Conservation (phyloP, 2,113 vertebrate species). For the Myiopsitta monachus region DNA sequence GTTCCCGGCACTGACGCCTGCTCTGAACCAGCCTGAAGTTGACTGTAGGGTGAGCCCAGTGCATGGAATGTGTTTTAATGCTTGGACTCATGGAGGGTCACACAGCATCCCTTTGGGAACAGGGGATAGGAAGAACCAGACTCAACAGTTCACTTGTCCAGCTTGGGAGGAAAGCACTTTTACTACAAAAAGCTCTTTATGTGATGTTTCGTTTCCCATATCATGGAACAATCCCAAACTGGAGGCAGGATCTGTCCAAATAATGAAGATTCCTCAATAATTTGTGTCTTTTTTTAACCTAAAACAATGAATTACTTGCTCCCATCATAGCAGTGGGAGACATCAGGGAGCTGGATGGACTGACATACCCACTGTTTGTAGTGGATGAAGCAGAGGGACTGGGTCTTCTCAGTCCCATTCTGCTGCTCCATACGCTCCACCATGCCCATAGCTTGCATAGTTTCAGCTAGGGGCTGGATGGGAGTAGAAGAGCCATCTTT, state of each 20-base stretch:
- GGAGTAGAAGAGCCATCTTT: neutral
- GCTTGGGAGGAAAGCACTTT: neutral
- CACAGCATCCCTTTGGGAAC: fast-evolving
- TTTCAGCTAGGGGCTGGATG: neutral
- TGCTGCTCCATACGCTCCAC: neutral
- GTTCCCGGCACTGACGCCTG: neutral
- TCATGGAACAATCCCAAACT: neutral
- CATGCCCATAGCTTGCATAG: neutral
- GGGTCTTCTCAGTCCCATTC: fast-evolving
- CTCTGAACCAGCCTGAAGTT: neutral
- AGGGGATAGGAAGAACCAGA: neutral
- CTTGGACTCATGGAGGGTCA: neutral
- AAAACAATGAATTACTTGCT: neutral
- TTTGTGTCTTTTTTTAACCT: neutral
- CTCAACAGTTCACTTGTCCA: neutral
- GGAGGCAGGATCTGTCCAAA: neutral
- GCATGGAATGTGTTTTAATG: fast-evolving
- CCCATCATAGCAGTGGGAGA: neutral
- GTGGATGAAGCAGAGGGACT: neutral
- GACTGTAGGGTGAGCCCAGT: neutral
- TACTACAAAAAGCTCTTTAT: neutral
- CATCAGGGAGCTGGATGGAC: neutral
- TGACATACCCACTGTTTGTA: neutral
- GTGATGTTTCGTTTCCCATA: fast-evolving
- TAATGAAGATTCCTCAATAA: neutral